Evolutionary conservation across 1,140 invertebrate genomes (phyloP), one percentile per base, ranked within the genome.

Genomic region (Steinernema khuongi): DNA sequence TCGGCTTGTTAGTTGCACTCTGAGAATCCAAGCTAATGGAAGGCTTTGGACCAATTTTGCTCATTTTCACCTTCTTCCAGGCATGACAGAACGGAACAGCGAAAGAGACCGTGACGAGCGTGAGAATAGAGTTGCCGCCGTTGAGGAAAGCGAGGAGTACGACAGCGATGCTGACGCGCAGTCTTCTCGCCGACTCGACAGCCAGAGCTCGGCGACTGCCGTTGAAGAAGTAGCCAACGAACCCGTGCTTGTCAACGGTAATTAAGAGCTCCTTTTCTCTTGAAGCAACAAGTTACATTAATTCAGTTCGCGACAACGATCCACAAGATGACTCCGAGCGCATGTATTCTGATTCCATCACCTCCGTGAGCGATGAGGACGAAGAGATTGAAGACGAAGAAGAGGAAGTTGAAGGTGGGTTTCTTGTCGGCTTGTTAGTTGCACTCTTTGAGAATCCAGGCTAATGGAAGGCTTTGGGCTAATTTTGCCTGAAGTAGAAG

Each of bases 401-500:
- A 11, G 85, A 80, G 68, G 83, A 82, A 60, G 79, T 77, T 71
- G 79, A 78, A 4, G 79, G 78, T n/a, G 86, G 83, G 69, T 84
- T 82, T 75, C 86, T 78, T 88, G 88, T 29, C 85, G 90, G 14
- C 29, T 7, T 7, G 1, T 1, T 28, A 22, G n/a, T n/a, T n/a
- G n/a, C n/a, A n/a, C n/a, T n/a, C n/a, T n/a, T n/a, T n/a, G n/a
- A n/a, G n/a, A n/a, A n/a, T n/a, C n/a, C n/a, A n/a, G n/a, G n/a
- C n/a, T n/a, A n/a, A n/a, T n/a, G n/a, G n/a, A n/a, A n/a, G n/a
- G n/a, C n/a, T n/a, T n/a, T n/a, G n/a, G n/a, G n/a, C n/a, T n/a
- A n/a, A n/a, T n/a, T n/a, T 17, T 17, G 2, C 87, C 87, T 32
- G 88, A 88, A 79, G 88, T 82, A 31, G 87, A 89, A 75, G 89